A percentile compares a stretch with the other conserved stretches of the same genome.
Conservation (phyloP, 2,888 invertebrate genomes). For the Thelaira solivaga region DNA sequence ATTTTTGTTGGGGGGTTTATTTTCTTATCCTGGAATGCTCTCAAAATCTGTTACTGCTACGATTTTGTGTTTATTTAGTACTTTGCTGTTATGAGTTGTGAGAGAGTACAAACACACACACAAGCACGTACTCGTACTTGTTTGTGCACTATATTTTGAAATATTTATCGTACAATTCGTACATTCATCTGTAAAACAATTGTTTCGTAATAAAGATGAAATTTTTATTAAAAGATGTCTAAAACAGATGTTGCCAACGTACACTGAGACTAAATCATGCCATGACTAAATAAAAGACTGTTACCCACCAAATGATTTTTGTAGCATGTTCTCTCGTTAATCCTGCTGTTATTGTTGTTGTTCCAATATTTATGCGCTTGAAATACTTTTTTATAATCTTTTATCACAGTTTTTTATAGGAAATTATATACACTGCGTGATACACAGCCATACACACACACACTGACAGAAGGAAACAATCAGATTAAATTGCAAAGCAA, state of each 20-base stretch:
- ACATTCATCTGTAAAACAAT: constrained; percentile 74
- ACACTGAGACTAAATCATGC: constrained; percentile 48
- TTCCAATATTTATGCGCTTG: constrained; percentile 62
- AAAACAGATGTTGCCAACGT: constrained; percentile 75
- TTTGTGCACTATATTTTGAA: neutral
- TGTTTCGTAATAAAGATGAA: constrained; percentile 78
- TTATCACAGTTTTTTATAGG: constrained; percentile 77
- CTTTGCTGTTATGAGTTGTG: neutral
- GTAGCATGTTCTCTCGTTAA: constrained; percentile 41
- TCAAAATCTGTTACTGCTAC: too few species aligned
- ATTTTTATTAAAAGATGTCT: constrained; percentile 79
- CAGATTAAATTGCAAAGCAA: too few species aligned
- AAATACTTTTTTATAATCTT: constrained; percentile 77
- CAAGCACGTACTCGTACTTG: too few species aligned
- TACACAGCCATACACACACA: constrained; percentile 65
- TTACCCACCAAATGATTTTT: constrained; percentile 41
- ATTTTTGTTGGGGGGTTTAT: too few species aligned
- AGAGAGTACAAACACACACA: neutral
- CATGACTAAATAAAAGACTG: constrained; percentile 44
- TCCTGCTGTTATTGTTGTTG: constrained; percentile 39
- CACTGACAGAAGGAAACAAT: neutral
- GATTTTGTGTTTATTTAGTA: neutral
- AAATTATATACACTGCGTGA: constrained; percentile 68
- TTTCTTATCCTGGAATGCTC: neutral
- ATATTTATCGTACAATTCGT: constrained; percentile 2